Conservation (phyloP, 2,888 invertebrate genomes). For the Leucania comma region DNA sequence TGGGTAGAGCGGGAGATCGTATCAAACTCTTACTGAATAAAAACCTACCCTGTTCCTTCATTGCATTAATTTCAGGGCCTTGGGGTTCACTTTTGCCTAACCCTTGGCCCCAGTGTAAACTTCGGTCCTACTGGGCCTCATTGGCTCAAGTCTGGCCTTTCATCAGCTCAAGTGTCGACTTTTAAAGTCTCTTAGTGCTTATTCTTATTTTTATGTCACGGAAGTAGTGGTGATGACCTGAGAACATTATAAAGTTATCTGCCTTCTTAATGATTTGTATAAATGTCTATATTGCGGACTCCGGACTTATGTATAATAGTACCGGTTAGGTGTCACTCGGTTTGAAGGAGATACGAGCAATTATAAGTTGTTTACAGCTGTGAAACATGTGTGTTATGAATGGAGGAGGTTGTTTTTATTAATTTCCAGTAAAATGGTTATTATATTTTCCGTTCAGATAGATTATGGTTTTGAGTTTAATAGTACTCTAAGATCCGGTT, state of each 20-base stretch:
- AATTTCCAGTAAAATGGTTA: not conserved
- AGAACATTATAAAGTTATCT: constrained; percentile 31
- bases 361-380: constrained; percentile 38
- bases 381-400: constrained; percentile 26
- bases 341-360: constrained; percentile 39
- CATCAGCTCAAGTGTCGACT: not conserved
- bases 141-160: no score
- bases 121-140: no score
- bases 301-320: constrained; percentile 6
- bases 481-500: not conserved
- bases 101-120: no score
- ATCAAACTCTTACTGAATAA: no score
- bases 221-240: constrained; percentile 42
- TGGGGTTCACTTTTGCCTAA: no score
- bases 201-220: constrained; percentile 1
- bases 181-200: not conserved
- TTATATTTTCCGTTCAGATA: not conserved
- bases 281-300: constrained; percentile 18
- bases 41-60: no score
- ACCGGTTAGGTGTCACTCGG: constrained; percentile 16
- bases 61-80: no score
- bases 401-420: not conserved
- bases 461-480: no score
- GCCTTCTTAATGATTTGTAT: not conserved
- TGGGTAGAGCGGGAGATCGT: no score